Percentiles rank a stretch among this genome's conserved stretches.
These are phyloP conservation scores for Hystrix brachyura DNA, from an alignment of 2,113 vertebrate species.

Conservation along the genomic window DNA sequence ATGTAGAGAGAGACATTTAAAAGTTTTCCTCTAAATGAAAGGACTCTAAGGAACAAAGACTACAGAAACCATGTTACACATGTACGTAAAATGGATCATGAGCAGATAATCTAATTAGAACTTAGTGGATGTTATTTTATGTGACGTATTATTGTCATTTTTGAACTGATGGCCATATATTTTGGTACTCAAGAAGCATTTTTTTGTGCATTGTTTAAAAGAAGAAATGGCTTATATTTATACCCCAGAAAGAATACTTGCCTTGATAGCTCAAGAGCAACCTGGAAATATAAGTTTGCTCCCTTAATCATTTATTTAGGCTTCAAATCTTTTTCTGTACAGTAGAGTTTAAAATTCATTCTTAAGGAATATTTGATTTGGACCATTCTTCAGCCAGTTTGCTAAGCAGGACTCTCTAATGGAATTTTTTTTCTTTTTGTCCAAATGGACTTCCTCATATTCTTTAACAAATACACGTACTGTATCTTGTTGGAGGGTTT, in stretches of 20 bases:
- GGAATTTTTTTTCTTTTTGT: background rate
- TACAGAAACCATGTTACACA: background rate
- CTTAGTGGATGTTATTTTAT: background rate
- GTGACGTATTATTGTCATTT: background rate
- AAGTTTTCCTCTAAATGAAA: background rate
- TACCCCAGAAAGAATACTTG: background rate
- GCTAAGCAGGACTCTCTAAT: background rate
- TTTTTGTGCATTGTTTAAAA: background rate
- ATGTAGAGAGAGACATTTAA: background rate
- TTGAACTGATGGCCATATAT: background rate
- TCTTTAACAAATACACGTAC: background rate
- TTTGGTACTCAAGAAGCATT: background rate
- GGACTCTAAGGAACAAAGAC: background rate
- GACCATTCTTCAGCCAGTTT: background rate
- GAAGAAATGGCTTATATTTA: background rate
- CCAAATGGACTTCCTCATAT: background rate
- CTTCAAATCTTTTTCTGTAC: background rate
- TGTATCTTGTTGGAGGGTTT: background rate
- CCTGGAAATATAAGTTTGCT: background rate
- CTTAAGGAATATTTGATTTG: background rate
- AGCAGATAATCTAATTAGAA: background rate
- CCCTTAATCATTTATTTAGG: background rate
- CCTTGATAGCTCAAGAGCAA: background rate
- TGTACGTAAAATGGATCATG: background rate
- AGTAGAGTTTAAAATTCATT: background rate